phyloP scores from a whole-genome alignment of 2,888 invertebrate species.

The Crocallis elinguaria region DNA sequence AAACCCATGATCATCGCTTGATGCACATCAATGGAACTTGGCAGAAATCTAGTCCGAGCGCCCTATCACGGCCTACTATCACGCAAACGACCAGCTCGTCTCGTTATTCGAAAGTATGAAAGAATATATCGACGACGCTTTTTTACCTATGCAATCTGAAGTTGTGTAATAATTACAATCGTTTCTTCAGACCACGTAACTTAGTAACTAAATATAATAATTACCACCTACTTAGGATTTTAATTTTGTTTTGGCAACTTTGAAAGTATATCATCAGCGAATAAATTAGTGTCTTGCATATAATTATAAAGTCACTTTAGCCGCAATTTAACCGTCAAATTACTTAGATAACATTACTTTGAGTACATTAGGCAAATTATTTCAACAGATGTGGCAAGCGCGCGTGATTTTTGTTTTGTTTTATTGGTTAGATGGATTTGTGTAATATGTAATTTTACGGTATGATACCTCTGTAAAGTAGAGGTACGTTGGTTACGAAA shows the following conservation, averaged over 20 bases:
- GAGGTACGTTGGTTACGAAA: too few relatives aligned
- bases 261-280: constrained; percentile 12
- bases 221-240: background rate
- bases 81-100: too few relatives aligned
- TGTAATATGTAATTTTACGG: constrained; percentile 28
- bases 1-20: too few relatives aligned
- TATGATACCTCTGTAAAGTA: constrained; percentile 17
- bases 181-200: background rate
- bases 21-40: too few relatives aligned
- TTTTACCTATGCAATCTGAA: too few relatives aligned
- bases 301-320: constrained; percentile 20
- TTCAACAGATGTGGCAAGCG: constrained; percentile 6
- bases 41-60: too few relatives aligned
- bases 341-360: constrained; percentile 23
- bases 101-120: too few relatives aligned
- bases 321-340: constrained; percentile 29
- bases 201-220: background rate
- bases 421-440: constrained; percentile 20
- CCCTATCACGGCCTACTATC: too few relatives aligned
- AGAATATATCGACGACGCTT: too few relatives aligned
- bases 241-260: constrained; percentile 12
- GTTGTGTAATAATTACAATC: background rate
- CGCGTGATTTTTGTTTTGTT: constrained; percentile 15
- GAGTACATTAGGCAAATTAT: constrained; percentile 6
- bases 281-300: constrained; percentile 21